Evolutionary conservation across 2,797 vertebrate genomes (phyloP).

Genomic region (Mareca penelope): DNA sequence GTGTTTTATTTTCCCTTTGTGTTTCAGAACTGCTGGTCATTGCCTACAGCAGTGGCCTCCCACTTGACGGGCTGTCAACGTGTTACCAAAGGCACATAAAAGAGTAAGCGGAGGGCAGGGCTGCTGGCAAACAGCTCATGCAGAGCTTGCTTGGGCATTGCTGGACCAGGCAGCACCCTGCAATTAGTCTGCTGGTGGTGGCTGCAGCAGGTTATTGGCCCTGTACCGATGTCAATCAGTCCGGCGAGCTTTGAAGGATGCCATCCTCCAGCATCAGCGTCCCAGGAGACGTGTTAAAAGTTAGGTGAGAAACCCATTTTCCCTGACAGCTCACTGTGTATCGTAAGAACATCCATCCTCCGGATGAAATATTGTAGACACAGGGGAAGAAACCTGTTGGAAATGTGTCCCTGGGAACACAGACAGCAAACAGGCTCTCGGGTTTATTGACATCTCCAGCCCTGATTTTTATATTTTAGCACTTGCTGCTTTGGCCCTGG

Average conservation of each 20-base stretch:
- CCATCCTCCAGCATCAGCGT: not conserved
- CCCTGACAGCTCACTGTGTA: not conserved
- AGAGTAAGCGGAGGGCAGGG: not conserved
- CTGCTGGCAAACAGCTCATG: not conserved
- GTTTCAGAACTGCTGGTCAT: not conserved
- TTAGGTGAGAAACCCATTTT: not conserved
- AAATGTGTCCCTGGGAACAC: not conserved
- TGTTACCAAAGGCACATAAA: not conserved
- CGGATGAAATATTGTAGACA: not conserved
- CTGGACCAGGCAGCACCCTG: accelerated
- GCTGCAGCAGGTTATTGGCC: not conserved
- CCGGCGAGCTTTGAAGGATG: not conserved
- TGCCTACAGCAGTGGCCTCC: not conserved
- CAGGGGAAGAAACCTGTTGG: not conserved
- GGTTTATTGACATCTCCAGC: not conserved
- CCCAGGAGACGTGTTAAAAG: not conserved
- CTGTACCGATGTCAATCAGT: not conserved
- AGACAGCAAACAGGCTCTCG: not conserved
- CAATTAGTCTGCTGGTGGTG: not conserved
- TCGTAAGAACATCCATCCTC: not conserved
- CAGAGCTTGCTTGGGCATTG: not conserved
- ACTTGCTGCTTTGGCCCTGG: accelerated
- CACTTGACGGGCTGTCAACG: accelerated
- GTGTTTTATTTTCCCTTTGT: not conserved
- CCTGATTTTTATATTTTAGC: accelerated